phyloP scores from a whole-genome alignment of 2,797 vertebrate species.

The Ctenochaetus hawaiiensis region DNA sequence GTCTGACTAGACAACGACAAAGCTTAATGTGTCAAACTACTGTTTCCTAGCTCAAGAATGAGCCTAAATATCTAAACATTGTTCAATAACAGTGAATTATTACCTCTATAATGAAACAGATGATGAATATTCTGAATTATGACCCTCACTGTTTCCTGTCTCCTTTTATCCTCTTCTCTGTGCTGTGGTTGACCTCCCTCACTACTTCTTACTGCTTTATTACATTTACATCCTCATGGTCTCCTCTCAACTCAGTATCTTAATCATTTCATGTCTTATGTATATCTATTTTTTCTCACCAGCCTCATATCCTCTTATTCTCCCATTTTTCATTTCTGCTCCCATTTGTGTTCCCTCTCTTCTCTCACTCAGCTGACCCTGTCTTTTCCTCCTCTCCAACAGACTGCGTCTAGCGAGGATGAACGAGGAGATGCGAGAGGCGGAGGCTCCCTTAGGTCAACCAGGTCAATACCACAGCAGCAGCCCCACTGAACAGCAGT shows the following conservation, averaged over 20 bases:
- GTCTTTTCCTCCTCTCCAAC: background rate
- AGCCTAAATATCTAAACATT: no score
- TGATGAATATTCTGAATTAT: background rate
- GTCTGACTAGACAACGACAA: no score
- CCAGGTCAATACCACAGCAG: conserved; percentile 93
- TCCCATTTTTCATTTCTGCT: background rate
- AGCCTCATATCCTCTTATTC: background rate
- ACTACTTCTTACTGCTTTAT: background rate
- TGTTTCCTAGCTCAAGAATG: no score
- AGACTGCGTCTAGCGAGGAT: conserved; percentile 97
- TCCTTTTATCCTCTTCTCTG: background rate
- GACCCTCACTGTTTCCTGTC: background rate
- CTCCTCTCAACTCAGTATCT: background rate
- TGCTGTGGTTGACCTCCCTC: background rate
- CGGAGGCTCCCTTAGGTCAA: conserved; percentile 92
- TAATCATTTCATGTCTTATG: background rate
- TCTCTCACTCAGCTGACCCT: background rate
- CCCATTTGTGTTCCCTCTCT: background rate
- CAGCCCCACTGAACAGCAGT: conserved; percentile 98
- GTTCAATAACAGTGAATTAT: background rate
- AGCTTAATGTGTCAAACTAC: no score
- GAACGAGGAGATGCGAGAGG: conserved; percentile 98
- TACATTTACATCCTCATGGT: background rate
- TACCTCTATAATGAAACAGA: background rate
- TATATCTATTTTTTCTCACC: background rate